Evolutionary conservation across 2,888 invertebrate species (phyloP), one percentile per base, ranked within the genome.

Genomic region (Ochropacha duplaris): DNA sequence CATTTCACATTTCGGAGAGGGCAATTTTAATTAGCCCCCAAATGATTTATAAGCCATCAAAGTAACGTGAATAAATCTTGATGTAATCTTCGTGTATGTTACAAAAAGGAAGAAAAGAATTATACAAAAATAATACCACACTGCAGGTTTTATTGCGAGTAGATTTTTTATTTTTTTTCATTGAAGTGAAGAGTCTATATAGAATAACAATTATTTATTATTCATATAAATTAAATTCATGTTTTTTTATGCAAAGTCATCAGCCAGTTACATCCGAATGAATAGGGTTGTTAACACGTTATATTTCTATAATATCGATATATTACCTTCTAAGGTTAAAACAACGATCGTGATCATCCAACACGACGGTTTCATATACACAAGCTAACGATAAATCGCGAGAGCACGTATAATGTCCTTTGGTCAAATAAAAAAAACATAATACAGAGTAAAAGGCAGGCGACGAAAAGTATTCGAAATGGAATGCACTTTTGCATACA

Each of bases 401-500:
- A 71, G 74, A 74, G 70, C 68, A 70, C 69, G 79, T 76, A 76
- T 76, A 81, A 82, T 76, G 74, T 79, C 75, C 76, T 76, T 81
- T 78, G 71, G 78, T 75, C 80, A 74, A 78, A 84, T 79, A 81
- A 84, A 86, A 84, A 81, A 82, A 81, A 78, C 82, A 19, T 2
- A 44, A 44, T 71, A 68, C 69, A 61, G 65, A 66, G 68, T 78
- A 68, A 74, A 77, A 78, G 78, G 82, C 83, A 90, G 92, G 92
- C 92, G 92, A 88, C 89, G 90, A 91, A 90, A 90, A 90, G 86
- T 88, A 88, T 92, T 86, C 88, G 79, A 77, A 63, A 76, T 65
- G 87, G 91, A 90, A 92, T 92, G 90, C 89, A 84, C 88, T 90
- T 90, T 90, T 88, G 91, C 90, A 90, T 92, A 83, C 86, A 91